phyloP scores from a whole-genome alignment of 2,113 vertebrate genomes.

The Pampusana beccarii region DNA sequence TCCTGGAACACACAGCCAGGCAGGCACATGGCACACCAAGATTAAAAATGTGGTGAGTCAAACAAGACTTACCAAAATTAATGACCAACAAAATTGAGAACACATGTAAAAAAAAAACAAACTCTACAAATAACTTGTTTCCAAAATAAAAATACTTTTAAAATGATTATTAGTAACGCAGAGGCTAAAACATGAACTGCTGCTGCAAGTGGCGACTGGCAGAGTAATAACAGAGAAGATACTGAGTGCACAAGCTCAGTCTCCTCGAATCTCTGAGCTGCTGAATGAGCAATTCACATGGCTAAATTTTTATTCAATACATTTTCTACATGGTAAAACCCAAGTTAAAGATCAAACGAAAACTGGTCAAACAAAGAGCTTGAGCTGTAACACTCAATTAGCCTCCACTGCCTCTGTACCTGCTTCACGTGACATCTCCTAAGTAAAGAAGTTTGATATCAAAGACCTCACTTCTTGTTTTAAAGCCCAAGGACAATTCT shows the following conservation, averaged over 20 bases:
- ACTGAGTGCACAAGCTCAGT: not conserved
- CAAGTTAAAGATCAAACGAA: conserved; percentile 6
- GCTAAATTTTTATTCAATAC: conserved; percentile 17
- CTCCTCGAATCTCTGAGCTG: not conserved
- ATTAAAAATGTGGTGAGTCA: not conserved
- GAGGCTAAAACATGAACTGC: not conserved
- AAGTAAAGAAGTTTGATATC: not conserved
- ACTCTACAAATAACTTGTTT: not conserved
- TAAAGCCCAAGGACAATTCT: not conserved
- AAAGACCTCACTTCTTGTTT: not conserved
- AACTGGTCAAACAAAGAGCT: not conserved
- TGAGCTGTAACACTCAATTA: not conserved
- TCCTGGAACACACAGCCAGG: conserved; percentile 9
- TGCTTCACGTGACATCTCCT: not conserved
- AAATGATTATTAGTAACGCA: not conserved
- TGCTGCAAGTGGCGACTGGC: not conserved
- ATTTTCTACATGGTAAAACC: not conserved
- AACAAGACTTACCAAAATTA: not conserved
- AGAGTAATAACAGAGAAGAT: not conserved
- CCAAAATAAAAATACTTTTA: not conserved
- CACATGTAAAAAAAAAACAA: not conserved
- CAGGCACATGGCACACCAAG: not conserved
- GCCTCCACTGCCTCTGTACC: not conserved
- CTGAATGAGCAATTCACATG: not conserved
- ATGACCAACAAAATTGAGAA: not conserved